phyloP scores from a whole-genome alignment of 2,113 vertebrate genomes.

The Lota lota region DNA sequence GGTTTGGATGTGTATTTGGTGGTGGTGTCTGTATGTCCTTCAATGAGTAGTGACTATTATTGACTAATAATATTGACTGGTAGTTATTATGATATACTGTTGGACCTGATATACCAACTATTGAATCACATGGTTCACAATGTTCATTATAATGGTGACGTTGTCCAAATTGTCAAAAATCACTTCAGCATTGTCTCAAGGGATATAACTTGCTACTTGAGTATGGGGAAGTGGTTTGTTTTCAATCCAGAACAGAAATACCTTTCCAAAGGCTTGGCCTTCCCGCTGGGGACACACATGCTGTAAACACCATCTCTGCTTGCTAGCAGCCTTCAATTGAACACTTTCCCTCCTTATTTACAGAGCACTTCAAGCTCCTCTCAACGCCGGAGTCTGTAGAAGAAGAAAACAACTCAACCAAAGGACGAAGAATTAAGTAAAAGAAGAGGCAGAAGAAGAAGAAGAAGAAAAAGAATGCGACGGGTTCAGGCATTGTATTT shows the following conservation, averaged over 20 bases:
- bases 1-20: constrained; percentile 15
- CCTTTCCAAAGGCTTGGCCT: too few relatives aligned
- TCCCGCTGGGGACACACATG: too few relatives aligned
- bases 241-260: too few relatives aligned
- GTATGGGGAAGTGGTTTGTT: neutral
- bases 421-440: neutral
- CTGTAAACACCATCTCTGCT: too few relatives aligned
- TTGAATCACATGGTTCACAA: constrained; percentile 13
- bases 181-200: constrained; percentile 17
- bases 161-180: constrained; percentile 19
- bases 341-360: too few relatives aligned
- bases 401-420: neutral
- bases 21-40: constrained; percentile 3
- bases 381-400: too few relatives aligned
- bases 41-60: constrained; percentile 6
- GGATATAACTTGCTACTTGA: constrained; percentile 9
- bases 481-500: constrained; percentile 74
- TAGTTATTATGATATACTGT: too few relatives aligned
- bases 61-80: too few relatives aligned
- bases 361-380: neutral
- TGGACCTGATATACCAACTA: too few relatives aligned
- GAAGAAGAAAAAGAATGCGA: neutral
- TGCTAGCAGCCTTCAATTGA: too few relatives aligned
- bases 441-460: too few relatives aligned
- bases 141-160: neutral